Evolutionary conservation across 2,113 vertebrate genomes (phyloP).

Genomic region (Diphyllodes magnificus): DNA sequence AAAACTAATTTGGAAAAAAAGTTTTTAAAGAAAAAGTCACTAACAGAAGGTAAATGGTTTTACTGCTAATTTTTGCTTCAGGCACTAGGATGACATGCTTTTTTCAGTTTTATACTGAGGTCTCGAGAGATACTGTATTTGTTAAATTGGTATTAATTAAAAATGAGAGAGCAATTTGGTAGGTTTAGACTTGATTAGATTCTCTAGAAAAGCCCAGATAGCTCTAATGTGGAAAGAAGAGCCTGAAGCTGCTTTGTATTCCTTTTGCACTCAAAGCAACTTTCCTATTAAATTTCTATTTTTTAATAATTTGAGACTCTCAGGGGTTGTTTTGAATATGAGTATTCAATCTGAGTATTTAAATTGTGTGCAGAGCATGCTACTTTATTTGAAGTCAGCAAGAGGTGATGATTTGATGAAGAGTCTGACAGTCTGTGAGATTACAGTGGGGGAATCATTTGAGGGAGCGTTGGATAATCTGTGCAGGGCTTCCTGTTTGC

Average conservation of each 20-base stretch:
- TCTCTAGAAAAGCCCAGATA: not conserved
- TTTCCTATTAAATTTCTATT: not conserved
- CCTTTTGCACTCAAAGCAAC: not conserved
- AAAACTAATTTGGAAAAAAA: not conserved
- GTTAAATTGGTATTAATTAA: constrained; percentile 10
- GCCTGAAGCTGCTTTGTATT: not conserved
- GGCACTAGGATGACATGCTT: not conserved
- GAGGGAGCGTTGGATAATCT: not conserved
- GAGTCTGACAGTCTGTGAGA: not conserved
- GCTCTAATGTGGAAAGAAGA: not conserved
- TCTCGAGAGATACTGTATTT: not conserved
- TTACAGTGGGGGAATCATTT: not conserved
- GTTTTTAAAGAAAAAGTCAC: not conserved
- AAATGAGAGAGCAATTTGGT: not conserved
- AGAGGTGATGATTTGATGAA: not conserved
- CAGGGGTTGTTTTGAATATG: not conserved
- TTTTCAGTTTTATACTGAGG: not conserved
- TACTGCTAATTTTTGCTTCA: not conserved
- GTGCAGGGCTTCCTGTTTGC: not conserved
- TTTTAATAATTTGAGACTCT: not conserved
- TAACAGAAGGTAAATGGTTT: not conserved
- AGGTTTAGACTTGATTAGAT: not conserved
- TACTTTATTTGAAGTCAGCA: not conserved
- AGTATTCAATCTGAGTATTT: not conserved
- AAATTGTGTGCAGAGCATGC: not conserved